Conservation (phyloP, 1,140 invertebrate species). For the Bombus fervidus region DNA sequence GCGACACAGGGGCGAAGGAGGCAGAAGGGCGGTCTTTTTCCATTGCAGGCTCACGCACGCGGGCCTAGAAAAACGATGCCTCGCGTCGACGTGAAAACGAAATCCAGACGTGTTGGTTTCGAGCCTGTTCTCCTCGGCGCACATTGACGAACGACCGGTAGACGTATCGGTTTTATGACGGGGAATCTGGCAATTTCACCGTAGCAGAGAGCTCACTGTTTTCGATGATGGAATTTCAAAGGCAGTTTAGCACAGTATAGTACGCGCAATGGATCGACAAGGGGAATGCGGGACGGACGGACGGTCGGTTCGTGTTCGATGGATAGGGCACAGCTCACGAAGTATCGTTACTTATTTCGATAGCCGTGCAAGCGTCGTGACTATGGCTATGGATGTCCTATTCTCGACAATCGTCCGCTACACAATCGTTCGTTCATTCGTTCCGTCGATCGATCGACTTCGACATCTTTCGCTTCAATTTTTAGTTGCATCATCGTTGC, state of each 20-base stretch:
- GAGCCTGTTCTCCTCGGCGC: neutral
- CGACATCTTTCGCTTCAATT: constrained; percentile 10
- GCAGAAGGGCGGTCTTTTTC: neutral
- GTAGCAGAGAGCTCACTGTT: constrained; percentile 10
- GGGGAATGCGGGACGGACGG: too few relatives aligned
- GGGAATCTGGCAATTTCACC: constrained; percentile 22
- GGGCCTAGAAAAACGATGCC: neutral
- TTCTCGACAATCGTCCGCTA: neutral
- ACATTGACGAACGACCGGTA: neutral
- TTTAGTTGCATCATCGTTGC: neutral
- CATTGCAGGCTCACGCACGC: neutral
- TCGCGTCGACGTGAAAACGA: constrained; percentile 14
- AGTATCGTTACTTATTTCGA: constrained; percentile 38
- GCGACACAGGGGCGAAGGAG: too few relatives aligned
- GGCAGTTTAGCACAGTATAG: neutral
- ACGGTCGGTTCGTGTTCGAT: neutral
- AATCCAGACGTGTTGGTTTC: constrained; percentile 22
- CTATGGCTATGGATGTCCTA: neutral
- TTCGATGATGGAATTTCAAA: constrained; percentile 30
- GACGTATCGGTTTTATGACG: constrained; percentile 45
- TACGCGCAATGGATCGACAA: neutral
- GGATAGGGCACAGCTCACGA: constrained; percentile 3
- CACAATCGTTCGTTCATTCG: neutral
- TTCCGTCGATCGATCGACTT: constrained; percentile 23
- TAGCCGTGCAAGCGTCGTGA: neutral